These are phyloP conservation scores for Rhopilema esculentum DNA, from an alignment of 30 jellyfish, hydroid and myxozoan genomes.

Conservation along the genomic window DNA sequence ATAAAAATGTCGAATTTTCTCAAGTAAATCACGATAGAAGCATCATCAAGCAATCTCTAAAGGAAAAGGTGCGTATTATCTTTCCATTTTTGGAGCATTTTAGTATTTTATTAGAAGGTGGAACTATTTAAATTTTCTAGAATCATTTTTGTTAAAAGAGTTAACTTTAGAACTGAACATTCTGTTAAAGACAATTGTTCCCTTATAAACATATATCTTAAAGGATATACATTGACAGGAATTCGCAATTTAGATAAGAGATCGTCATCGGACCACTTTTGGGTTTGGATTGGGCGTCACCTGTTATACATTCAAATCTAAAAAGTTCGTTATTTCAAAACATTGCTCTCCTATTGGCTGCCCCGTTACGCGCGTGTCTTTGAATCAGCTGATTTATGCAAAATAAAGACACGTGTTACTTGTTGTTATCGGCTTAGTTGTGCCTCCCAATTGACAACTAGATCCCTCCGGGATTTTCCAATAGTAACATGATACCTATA, in stretches of 20 bases:
- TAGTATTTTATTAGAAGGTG: no score
- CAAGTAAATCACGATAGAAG: slow-evolving; percentile 19
- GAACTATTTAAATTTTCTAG: no score
- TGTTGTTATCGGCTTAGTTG: neutral
- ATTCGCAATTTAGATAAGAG: neutral
- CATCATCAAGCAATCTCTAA: slow-evolving; percentile 4
- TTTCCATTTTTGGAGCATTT: neutral
- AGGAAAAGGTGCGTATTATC: slow-evolving; percentile 36
- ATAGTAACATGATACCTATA: neutral
- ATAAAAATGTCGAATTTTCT: slow-evolving; percentile 10
- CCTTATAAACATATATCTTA: no score
- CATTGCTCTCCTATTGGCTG: slow-evolving; percentile 28
- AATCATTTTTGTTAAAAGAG: neutral
- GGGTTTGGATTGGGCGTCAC: neutral
- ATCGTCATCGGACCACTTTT: neutral
- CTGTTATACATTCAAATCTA: neutral
- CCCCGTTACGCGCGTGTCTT: slow-evolving; percentile 7
- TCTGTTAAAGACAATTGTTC: no score
- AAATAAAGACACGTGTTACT: slow-evolving; percentile 15
- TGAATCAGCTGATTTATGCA: slow-evolving; percentile 50
- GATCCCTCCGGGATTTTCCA: neutral
- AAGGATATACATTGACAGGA: no score
- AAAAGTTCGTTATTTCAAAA: slow-evolving; percentile 65
- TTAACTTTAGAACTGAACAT: neutral
- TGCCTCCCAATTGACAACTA: neutral